phyloP scores from a whole-genome alignment of 2,888 invertebrate genomes.

The Cinara cedri region DNA sequence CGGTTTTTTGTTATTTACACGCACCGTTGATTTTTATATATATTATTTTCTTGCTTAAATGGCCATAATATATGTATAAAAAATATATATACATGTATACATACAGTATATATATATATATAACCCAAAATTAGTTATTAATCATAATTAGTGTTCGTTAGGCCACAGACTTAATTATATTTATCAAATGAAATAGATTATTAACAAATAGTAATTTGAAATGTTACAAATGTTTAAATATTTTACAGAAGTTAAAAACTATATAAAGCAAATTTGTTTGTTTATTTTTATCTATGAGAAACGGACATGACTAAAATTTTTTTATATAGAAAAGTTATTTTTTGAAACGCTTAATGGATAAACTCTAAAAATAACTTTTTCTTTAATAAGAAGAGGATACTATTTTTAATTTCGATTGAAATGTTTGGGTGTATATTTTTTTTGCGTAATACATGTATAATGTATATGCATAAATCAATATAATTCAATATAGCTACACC shows the following conservation, averaged over 20 bases:
- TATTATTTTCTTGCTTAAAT: constrained; percentile 4
- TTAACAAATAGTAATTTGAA: no score
- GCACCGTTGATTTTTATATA: constrained; percentile 11
- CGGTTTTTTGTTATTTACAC: not conserved
- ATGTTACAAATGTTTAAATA: constrained; percentile 10
- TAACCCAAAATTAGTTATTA: not conserved
- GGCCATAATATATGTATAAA: no score
- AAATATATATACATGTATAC: no score
- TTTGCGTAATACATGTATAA: no score
- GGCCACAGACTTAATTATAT: not conserved
- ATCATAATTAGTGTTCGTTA: not conserved
- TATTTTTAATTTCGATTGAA: constrained; percentile 19
- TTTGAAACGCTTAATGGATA: not conserved
- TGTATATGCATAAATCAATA: no score
- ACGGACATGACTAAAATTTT: not conserved
- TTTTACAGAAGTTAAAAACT: not conserved
- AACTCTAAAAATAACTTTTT: constrained; percentile 16
- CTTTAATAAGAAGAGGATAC: not conserved
- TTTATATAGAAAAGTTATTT: constrained; percentile 1
- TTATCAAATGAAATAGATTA: not conserved
- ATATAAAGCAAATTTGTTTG: not conserved
- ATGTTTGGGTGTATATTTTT: no score
- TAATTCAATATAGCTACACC: no score
- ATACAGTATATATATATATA: not conserved
- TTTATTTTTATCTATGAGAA: constrained; percentile 9